Conservation (phyloP, 2,888 invertebrate species). For the Scelioninae gen. 2 region DNA sequence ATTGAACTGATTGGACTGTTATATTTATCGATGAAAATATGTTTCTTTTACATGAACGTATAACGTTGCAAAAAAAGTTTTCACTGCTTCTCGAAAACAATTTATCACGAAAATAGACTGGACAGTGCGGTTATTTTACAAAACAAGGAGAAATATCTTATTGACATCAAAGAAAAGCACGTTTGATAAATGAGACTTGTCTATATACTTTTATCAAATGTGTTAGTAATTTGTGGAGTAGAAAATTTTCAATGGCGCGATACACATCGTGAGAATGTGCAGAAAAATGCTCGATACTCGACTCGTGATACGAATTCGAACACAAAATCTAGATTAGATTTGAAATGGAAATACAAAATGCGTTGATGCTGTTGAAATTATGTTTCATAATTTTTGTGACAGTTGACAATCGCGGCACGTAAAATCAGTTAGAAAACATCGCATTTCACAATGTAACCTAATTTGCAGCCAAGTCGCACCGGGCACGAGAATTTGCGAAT, state of each 20-base stretch:
- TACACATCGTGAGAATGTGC: constrained; percentile 3
- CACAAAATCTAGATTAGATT: too few relatives aligned
- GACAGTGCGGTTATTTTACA: not conserved
- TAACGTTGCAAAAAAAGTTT: too few relatives aligned
- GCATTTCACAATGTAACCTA: too few relatives aligned
- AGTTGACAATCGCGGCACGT: not conserved
- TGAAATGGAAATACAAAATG: not conserved
- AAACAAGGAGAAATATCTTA: constrained; percentile 4
- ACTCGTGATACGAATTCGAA: not conserved
- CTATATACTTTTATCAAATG: constrained; percentile 4
- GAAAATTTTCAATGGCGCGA: not conserved
- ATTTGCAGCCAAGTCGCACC: too few relatives aligned
- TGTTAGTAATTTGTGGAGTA: constrained; percentile 15
- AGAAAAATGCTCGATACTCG: not conserved
- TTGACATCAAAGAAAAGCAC: constrained; percentile 6
- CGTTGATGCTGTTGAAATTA: not conserved
- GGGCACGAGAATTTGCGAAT: too few relatives aligned
- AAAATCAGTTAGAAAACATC: constrained; percentile 13
- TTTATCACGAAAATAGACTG: not conserved
- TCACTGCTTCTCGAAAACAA: not conserved
- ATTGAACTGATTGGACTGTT: too few relatives aligned
- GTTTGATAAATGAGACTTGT: constrained; percentile 14
- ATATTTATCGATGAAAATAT: too few relatives aligned
- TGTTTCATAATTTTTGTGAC: constrained; percentile 7
- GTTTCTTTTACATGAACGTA: too few relatives aligned